Conservation (phyloP, 2,797 vertebrate genomes). For the Lateolabrax maculatus region DNA sequence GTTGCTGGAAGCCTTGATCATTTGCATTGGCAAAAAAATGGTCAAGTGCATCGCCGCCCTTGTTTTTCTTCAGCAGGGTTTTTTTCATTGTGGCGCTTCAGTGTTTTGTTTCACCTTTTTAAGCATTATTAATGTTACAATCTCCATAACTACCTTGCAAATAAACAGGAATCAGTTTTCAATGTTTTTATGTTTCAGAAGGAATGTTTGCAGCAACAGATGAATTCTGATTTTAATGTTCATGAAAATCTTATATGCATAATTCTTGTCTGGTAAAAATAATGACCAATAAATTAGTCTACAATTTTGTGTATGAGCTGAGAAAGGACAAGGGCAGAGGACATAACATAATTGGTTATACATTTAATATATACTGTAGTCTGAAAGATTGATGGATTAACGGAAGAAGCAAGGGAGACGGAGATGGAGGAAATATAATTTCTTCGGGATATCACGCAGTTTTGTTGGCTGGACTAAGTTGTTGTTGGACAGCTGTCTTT, state of each 20-base stretch:
- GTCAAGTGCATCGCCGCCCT: constrained; percentile 17
- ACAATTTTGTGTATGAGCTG: constrained; percentile 2
- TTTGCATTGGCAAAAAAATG: constrained; percentile 23
- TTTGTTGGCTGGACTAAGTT: constrained; percentile 66
- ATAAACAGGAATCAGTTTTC: constrained; percentile 38
- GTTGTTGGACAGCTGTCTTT: constrained; percentile 79
- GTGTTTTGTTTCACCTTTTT: constrained; percentile 37
- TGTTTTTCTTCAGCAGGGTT: constrained; percentile 28
- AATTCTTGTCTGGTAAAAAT: constrained; percentile 28
- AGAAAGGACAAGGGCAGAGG: constrained; percentile 10
- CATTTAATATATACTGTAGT: constrained; percentile 30
- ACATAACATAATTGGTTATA: constrained; percentile 15
- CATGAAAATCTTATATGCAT: constrained; percentile 13
- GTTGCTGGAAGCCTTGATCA: constrained; percentile 28
- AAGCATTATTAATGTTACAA: constrained; percentile 11
- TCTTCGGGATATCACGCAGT: constrained; percentile 57
- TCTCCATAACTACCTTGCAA: constrained; percentile 48
- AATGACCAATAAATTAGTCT: constrained; percentile 38
- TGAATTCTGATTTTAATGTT: constrained; percentile 35
- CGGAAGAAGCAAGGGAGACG: constrained; percentile 50
- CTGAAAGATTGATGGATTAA: constrained; percentile 68
- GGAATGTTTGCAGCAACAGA: constrained; percentile 17
- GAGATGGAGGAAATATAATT: constrained; percentile 60
- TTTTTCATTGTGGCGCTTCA: constrained; percentile 15
- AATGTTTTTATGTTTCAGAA: constrained; percentile 23